Evolutionary conservation across 2,797 vertebrate genomes (phyloP), one percentile per base, ranked within the genome.

Genomic region (Schizothorax lantsangensis): DNA sequence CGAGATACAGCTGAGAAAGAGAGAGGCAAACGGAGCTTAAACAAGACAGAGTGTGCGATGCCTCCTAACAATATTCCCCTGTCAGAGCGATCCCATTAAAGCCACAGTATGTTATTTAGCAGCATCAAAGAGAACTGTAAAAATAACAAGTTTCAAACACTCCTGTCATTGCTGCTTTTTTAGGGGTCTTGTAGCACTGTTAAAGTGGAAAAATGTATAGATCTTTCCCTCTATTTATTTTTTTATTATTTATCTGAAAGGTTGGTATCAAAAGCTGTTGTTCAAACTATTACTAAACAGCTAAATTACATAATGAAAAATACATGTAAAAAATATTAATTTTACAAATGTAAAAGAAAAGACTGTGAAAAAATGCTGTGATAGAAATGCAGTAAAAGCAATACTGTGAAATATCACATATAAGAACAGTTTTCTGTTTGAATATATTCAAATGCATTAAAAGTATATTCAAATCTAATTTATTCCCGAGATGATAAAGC

Each of bases 31-130:
- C 5, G 0, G 78, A 64, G 30, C 17, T 81, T 81, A 68, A 23
- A 59, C 21, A 59, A 49, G 26, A 66, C 40, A 11, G 54, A 62
- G 59, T 80, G 47, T 12, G 45, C 33, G 1, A 54, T 54, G 43
- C 62, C 79, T 68, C 43, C 17, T 47, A 68, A 68, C 43, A 68
- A 68, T 49, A 59, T 81, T 68, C 0, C n/a, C 10, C 59, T 47
- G 9, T 81, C 43, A 81, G 43, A 81, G 43, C 11, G 8, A n/a
- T n/a, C 38, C 6, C 15, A 54, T 36, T 77, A 54, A 77, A 59
- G 52, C 7, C 52, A 79, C 62, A 49, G 40, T 33, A 33, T 77
- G 43, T 30, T 30, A 80, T 64, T 47, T 80, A 80, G 15, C 59
- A 19, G 38, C 23, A 45, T 45, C 23, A 66, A 66, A 33, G 26